These are phyloP conservation scores for Stegastes partitus DNA, from an alignment of 2,113 vertebrate species.

Conservation along the genomic window DNA sequence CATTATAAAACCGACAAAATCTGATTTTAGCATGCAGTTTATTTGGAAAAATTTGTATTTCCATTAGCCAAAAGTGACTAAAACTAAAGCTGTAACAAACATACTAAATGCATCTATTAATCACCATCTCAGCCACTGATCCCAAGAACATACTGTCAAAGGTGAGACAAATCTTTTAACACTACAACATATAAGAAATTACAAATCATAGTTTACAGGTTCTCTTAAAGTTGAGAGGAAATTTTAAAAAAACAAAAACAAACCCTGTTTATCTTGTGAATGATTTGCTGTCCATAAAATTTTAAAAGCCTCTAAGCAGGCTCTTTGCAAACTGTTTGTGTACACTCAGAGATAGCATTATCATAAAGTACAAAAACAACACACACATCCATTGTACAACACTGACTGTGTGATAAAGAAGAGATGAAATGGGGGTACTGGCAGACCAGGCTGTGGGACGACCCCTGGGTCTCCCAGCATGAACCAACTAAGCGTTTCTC, in stretches of 20 bases:
- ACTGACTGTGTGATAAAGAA: slow-evolving; percentile 30
- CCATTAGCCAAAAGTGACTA: neutral
- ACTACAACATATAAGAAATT: slow-evolving; percentile 10
- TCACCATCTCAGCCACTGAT: neutral
- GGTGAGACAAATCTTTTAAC: neutral
- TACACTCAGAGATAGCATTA: slow-evolving; percentile 21
- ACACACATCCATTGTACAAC: slow-evolving; percentile 20
- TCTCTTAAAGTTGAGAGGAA: neutral
- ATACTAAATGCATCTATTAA: neutral
- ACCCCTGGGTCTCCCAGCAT: slow-evolving; percentile 54
- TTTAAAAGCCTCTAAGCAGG: slow-evolving; percentile 19
- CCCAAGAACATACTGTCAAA: neutral
- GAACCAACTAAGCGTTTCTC: slow-evolving; percentile 69
- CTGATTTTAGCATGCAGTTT: too few relatives aligned
- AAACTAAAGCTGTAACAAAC: neutral
- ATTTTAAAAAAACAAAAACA: neutral
- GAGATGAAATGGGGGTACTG: slow-evolving; percentile 36
- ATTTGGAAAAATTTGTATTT: neutral
- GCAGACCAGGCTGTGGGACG: slow-evolving; percentile 33
- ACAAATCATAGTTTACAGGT: neutral
- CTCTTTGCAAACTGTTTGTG: slow-evolving; percentile 28
- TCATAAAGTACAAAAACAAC: slow-evolving; percentile 38
- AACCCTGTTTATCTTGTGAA: slow-evolving; percentile 1
- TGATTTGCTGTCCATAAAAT: slow-evolving; percentile 9
- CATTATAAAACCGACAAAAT: too few relatives aligned